Conservation (phyloP, 2,113 vertebrate genomes). For the Nerophis ophidion region DNA sequence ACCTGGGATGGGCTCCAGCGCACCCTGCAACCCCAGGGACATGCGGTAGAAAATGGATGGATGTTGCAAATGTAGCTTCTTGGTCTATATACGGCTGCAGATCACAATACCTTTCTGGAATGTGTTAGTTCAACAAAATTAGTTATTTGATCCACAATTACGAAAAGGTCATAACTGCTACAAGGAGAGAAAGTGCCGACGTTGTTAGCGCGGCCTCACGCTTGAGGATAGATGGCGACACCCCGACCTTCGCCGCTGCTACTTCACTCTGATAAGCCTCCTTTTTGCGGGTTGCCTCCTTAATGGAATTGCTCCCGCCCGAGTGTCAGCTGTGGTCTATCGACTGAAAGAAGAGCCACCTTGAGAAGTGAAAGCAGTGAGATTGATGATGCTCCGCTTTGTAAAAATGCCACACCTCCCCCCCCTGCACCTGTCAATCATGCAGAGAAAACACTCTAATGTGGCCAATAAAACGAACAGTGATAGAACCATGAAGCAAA, state of each 20-base stretch:
- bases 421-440: conserved; percentile 5
- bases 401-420: conserved; percentile 22
- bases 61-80: too few relatives aligned
- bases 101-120: too few relatives aligned
- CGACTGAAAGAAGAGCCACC: conserved; percentile 57
- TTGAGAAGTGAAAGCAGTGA: conserved; percentile 55
- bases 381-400: conserved; percentile 57
- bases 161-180: too few relatives aligned
- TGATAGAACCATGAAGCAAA: background rate
- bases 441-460: conserved; percentile 29
- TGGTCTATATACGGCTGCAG: too few relatives aligned
- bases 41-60: too few relatives aligned
- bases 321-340: conserved; percentile 41
- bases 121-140: too few relatives aligned
- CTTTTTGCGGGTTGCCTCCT: conserved; percentile 34
- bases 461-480: background rate
- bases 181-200: too few relatives aligned
- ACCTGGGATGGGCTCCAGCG: too few relatives aligned
- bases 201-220: too few relatives aligned
- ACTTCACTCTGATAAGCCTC: conserved; percentile 50
- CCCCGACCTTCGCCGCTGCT: conserved; percentile 15
- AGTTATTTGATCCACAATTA: too few relatives aligned
- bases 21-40: too few relatives aligned
- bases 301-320: conserved; percentile 62
- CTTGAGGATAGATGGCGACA: conserved; percentile 41